Evolutionary conservation across 2,888 invertebrate species (phyloP).

Genomic region (Epirrhoe alternata): DNA sequence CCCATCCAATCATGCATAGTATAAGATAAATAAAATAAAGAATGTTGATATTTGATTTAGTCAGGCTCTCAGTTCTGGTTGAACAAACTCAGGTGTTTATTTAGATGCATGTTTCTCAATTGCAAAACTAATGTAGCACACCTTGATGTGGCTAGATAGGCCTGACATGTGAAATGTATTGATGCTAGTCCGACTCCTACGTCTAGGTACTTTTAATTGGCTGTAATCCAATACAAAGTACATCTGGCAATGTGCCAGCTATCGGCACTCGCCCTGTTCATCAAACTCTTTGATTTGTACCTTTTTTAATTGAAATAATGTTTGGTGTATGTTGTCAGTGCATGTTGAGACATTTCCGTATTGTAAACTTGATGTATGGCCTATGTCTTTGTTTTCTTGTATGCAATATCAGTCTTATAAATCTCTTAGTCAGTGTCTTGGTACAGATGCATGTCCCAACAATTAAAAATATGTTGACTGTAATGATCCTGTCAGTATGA

Average conservation of each 20-base stretch:
- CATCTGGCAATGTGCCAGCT: constrained; percentile 76
- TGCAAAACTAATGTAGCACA: constrained; percentile 68
- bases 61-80: constrained; percentile 6
- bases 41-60: constrained; percentile 6
- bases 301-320: constrained; percentile 74
- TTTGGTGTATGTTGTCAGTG: constrained; percentile 46
- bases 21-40: neutral
- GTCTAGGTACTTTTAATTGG: constrained; percentile 81
- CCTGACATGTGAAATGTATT: constrained; percentile 74
- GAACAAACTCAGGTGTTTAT: constrained; percentile 43
- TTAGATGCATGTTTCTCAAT: constrained; percentile 59
- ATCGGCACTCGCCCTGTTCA: constrained; percentile 79
- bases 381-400: constrained; percentile 22
- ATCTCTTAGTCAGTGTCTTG: constrained; percentile 5
- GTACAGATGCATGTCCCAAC: constrained; percentile 15
- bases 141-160: constrained; percentile 70
- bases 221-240: constrained; percentile 84
- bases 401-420: constrained; percentile 17
- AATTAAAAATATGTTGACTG: constrained; percentile 8
- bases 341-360: constrained; percentile 52
- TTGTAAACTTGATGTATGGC: constrained; percentile 45
- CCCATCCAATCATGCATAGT: neutral
- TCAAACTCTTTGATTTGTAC: constrained; percentile 80
- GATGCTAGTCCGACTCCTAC: constrained; percentile 66
- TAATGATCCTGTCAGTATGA: neutral